Evolutionary conservation across 2,888 invertebrate genomes (phyloP), one percentile per base, ranked within the genome.

Genomic region (Tetranychus piercei): DNA sequence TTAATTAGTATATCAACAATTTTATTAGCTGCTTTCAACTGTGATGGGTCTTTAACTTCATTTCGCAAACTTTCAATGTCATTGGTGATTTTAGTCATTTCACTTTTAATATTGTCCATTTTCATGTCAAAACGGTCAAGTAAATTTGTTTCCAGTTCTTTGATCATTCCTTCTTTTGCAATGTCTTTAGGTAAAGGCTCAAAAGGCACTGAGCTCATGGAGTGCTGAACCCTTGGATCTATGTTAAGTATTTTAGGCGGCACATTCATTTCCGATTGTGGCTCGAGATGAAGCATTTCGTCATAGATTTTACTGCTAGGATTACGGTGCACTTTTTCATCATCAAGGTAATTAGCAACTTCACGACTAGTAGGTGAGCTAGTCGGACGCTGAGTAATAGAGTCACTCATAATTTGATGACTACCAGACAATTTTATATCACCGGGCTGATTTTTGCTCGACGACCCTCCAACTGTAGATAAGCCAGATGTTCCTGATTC

Each of bases 1-100:
- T 73, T 75, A n/a, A 75, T 55, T 23, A 75, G 45, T n/a, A 73
- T 45, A 70, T 75, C 73, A 22, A 73, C 70, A 23, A 75, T 75
- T 70, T 75, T 75, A 20, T 73, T 75, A n/a, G 66, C 55, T 43
- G 66, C 55, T 1, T 73, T 44, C 20, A 75, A 34, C 43, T 75
- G 67, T 23, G 67, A 73, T 34, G 73, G 71, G 70, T 44, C 73
- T 55, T 75, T 75, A 73, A 73, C 43, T 20, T 75, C 75, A 43
- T 73, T 75, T 55, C 71, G 70, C 34, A 73, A 43, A 6, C 65
- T 55, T 11, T 18, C 43, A 22, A 75, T 69, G 45, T 75, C 75
- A n/a, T 23, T 15, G 8, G 69, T 73, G 1, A 75, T 55, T 70
- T 75, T 75, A 9, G 45, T 20, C 18, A 73, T 73, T 20, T 55